phyloP scores from a whole-genome alignment of 2,797 vertebrate genomes.

The Delichon dasypus region DNA sequence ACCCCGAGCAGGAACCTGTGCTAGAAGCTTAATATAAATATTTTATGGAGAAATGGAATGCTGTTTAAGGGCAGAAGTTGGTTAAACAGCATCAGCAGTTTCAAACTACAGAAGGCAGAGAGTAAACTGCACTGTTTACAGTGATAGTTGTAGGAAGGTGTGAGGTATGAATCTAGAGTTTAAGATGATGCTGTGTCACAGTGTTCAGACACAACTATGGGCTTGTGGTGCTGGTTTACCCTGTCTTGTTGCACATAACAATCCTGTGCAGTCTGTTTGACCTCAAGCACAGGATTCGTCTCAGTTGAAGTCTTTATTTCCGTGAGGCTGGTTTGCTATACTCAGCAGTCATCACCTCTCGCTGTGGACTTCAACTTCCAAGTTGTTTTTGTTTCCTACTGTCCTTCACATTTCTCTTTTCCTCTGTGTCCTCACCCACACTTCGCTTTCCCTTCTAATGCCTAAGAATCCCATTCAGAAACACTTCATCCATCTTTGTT shows the following conservation, averaged over 20 bases:
- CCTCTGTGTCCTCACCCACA: background rate
- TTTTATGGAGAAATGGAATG: conserved; percentile 22
- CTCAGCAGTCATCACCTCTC: background rate
- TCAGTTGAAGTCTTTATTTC: background rate
- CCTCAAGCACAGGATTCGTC: background rate
- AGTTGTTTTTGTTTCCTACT: background rate
- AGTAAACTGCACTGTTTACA: background rate
- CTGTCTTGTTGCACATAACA: fast-evolving
- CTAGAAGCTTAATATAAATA: conserved; percentile 40
- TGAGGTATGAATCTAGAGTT: background rate
- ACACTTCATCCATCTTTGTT: background rate
- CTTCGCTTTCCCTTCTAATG: background rate
- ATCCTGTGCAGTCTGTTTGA: background rate
- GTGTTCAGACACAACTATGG: fast-evolving
- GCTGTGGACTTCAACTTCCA: background rate
- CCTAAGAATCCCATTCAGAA: background rate
- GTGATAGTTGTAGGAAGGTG: background rate
- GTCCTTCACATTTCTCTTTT: background rate
- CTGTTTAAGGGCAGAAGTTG: conserved; percentile 21
- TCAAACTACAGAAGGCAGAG: background rate
- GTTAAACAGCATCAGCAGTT: conserved; percentile 35
- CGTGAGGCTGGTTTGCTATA: background rate
- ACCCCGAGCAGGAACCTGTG: conserved; percentile 3
- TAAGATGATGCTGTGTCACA: background rate
- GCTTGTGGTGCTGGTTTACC: background rate